Evolutionary conservation across 2,113 vertebrate species (phyloP).

Genomic region (Corynorhinus townsendii): DNA sequence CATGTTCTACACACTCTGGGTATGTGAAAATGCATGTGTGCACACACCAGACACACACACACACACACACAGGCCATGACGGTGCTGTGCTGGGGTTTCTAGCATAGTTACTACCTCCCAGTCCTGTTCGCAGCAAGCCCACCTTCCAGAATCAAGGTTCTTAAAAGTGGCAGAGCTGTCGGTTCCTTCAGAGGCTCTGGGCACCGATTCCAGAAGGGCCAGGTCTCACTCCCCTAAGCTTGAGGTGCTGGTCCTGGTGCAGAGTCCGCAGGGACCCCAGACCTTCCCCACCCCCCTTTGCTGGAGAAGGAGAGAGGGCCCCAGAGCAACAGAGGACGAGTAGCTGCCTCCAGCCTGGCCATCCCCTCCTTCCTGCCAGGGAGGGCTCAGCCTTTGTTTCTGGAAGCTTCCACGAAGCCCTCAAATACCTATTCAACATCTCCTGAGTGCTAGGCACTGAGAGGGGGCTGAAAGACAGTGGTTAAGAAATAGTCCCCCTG

Average conservation of each 20-base stretch:
- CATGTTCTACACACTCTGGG: rapidly evolving
- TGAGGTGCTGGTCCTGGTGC: not conserved
- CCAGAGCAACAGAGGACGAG: not conserved
- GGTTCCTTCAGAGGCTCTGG: not conserved
- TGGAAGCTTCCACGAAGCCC: not conserved
- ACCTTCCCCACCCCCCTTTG: not conserved
- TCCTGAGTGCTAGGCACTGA: not conserved
- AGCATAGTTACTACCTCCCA: not conserved
- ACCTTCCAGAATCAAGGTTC: not conserved
- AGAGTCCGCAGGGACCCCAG: not conserved
- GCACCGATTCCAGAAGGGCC: not conserved
- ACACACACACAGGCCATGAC: not conserved
- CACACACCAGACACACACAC: too few relatives aligned
- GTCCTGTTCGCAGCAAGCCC: not conserved
- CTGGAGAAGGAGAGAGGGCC: not conserved
- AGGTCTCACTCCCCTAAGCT: not conserved
- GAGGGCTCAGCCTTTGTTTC: not conserved
- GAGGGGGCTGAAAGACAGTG: not conserved
- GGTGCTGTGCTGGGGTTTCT: not conserved
- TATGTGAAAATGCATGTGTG: too few relatives aligned
- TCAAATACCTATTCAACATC: not conserved
- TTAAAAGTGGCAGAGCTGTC: not conserved
- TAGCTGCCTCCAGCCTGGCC: not conserved
- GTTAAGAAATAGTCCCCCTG: not conserved
- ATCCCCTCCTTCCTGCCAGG: not conserved